phyloP scores from a whole-genome alignment of 2,113 vertebrate species.

The Tenrec ecaudatus region DNA sequence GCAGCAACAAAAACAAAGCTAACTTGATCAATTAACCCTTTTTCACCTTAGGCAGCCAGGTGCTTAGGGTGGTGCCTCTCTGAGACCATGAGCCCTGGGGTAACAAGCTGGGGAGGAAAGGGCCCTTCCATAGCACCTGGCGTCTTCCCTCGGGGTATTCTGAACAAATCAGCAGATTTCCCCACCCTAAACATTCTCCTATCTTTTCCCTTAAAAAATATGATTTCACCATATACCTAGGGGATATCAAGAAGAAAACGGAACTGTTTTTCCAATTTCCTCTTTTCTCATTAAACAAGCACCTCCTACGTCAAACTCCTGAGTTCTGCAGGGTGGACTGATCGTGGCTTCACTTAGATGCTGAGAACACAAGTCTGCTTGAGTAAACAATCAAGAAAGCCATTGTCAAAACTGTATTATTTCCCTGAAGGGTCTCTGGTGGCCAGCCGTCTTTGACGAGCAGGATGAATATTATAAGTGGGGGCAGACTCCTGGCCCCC shows the following conservation, averaged over 20 bases:
- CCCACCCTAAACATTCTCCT: not conserved
- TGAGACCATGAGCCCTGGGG: not conserved
- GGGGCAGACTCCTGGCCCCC: not conserved
- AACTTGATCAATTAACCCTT: accelerated
- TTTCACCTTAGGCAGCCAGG: not conserved
- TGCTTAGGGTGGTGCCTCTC: not conserved
- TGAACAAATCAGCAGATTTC: not conserved
- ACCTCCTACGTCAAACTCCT: not conserved
- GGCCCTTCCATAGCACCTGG: not conserved
- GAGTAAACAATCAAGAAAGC: not conserved
- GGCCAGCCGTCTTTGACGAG: not conserved
- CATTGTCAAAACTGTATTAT: not conserved
- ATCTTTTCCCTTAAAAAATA: not conserved
- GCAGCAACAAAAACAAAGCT: not conserved
- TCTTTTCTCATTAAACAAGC: slow-evolving; percentile 2
- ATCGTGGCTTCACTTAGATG: not conserved
- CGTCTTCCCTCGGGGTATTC: not conserved
- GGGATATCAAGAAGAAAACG: not conserved
- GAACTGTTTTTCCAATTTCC: not conserved
- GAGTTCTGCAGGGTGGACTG: not conserved
- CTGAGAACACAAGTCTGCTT: not conserved
- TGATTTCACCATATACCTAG: not conserved
- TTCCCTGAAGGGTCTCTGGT: not conserved
- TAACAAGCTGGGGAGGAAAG: not conserved
- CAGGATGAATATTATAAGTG: not conserved